Evolutionary conservation across 2,888 invertebrate genomes (phyloP).

Genomic region (Scelioninae gen. 2): DNA sequence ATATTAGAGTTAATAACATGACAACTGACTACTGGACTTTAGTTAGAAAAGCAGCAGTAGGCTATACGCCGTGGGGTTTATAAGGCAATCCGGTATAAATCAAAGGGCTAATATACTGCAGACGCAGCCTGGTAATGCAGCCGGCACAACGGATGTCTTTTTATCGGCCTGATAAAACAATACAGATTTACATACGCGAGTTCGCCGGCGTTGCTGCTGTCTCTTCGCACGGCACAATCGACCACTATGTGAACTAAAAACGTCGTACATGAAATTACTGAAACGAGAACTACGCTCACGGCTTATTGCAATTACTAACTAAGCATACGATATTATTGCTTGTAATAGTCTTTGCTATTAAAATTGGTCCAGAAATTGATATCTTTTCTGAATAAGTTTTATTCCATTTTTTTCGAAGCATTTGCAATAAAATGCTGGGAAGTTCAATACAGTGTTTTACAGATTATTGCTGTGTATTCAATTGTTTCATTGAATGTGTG

Average conservation of each 20-base stretch:
- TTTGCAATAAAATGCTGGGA: too few relatives aligned
- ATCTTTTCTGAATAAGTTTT: too few relatives aligned
- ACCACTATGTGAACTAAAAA: slow-evolving; percentile 60
- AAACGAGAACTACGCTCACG: slow-evolving; percentile 27
- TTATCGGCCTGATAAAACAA: slow-evolving; percentile 73
- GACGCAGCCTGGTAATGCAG: slow-evolving; percentile 69
- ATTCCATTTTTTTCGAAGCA: too few relatives aligned
- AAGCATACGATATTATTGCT: neutral
- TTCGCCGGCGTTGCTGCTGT: slow-evolving; percentile 57
- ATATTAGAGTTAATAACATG: slow-evolving; percentile 38
- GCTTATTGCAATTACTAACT: slow-evolving; percentile 30
- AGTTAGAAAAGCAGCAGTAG: slow-evolving; percentile 52
- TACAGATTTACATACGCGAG: slow-evolving; percentile 73
- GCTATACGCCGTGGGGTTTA: slow-evolving; percentile 71
- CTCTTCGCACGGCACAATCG: slow-evolving; percentile 55
- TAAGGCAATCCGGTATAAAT: slow-evolving; percentile 74
- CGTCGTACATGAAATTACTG: slow-evolving; percentile 41
- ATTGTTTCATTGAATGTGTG: too few relatives aligned
- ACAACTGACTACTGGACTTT: slow-evolving; percentile 54
- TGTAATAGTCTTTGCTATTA: neutral
- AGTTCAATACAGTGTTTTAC: too few relatives aligned
- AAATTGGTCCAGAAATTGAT: too few relatives aligned
- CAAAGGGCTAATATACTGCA: slow-evolving; percentile 73
- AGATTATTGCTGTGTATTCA: too few relatives aligned
- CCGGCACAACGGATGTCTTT: slow-evolving; percentile 70